Evolutionary conservation across 1,140 invertebrate species (phyloP).

Genomic region (Rhopalosiphum maidis): DNA sequence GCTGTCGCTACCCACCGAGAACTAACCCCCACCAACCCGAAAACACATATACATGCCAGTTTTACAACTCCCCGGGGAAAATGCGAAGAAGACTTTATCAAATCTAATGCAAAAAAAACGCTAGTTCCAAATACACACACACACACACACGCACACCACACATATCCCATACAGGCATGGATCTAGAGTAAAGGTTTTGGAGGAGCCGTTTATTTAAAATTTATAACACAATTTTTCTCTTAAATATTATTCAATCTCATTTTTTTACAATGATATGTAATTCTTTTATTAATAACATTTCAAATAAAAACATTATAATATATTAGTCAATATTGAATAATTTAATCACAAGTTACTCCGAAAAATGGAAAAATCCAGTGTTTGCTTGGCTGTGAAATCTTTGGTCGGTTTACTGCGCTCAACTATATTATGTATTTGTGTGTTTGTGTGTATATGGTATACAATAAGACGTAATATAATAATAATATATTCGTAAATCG

Average conservation of each 20-base stretch:
- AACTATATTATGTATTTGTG: background rate
- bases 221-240: background rate
- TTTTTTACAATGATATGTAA: background rate
- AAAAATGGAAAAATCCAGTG: background rate
- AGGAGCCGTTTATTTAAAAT: background rate
- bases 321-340: background rate
- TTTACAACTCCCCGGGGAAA: background rate
- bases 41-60: background rate
- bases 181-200: background rate
- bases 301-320: background rate
- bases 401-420: background rate
- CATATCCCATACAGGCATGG: background rate
- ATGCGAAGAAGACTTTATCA: background rate
- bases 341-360: too few relatives aligned
- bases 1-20: background rate
- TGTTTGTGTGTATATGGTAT: too few relatives aligned
- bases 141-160: background rate
- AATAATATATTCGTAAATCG: background rate
- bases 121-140: background rate
- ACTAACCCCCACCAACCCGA: background rate
- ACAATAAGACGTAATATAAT: too few relatives aligned
- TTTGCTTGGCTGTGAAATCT: background rate
- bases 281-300: background rate
- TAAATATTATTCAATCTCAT: background rate
- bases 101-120: background rate